Evolutionary conservation across 2,797 vertebrate species (phyloP).

Genomic region (Xenentodon cancila): DNA sequence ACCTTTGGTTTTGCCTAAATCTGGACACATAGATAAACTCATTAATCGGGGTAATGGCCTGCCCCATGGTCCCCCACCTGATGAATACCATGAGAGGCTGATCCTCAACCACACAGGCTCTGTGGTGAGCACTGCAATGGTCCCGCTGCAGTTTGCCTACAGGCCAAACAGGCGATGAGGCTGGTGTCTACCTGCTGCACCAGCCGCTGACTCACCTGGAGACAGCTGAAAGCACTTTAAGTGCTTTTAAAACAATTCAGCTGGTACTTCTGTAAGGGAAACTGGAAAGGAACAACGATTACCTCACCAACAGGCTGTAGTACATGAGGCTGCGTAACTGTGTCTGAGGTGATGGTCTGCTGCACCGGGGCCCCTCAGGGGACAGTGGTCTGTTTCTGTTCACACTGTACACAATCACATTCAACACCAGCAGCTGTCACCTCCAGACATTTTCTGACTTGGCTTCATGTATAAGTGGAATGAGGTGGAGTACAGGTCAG

Average conservation of each 20-base stretch:
- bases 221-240: not conserved
- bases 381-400: not conserved
- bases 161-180: not conserved
- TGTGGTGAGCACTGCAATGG: too few species aligned
- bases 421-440: not conserved
- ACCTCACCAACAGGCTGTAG: not conserved
- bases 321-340: not conserved
- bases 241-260: not conserved
- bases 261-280: not conserved
- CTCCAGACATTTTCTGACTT: not conserved
- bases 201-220: not conserved
- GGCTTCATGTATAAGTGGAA: not conserved
- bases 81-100: too few species aligned
- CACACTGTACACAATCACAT: not conserved
- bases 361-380: not conserved
- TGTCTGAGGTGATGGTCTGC: not conserved
- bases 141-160: too few species aligned
- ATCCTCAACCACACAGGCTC: too few species aligned
- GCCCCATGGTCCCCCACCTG: too few species aligned
- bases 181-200: not conserved
- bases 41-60: too few species aligned
- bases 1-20: too few species aligned
- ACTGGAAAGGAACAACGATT: not conserved
- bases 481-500: not conserved
- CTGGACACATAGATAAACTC: too few species aligned